Conservation (phyloP, 2,888 invertebrate genomes). For the Ceratothoa steindachneri region DNA sequence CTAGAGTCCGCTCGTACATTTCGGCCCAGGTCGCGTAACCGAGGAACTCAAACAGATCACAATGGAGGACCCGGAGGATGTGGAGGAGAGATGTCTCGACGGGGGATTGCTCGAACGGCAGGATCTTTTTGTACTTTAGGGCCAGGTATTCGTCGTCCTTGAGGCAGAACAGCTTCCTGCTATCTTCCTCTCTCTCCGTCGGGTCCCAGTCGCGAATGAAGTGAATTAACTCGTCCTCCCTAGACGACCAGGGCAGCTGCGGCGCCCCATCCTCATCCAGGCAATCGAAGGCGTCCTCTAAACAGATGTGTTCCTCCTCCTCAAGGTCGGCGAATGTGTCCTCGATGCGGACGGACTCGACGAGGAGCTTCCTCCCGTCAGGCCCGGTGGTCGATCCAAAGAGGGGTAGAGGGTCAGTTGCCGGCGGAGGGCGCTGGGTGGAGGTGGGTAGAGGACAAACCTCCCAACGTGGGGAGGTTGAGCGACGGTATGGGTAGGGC, state of each 20-base stretch:
- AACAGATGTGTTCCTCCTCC: slow-evolving; percentile 26
- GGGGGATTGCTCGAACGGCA: slow-evolving; percentile 23
- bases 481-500: neutral
- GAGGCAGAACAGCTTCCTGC: slow-evolving; percentile 7
- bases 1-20: no score
- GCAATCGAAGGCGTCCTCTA: slow-evolving; percentile 26
- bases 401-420: neutral
- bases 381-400: neutral
- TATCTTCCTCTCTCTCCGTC: slow-evolving; percentile 14
- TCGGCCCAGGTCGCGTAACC: slow-evolving; percentile 19
- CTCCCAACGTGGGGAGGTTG: neutral
- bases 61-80: slow-evolving; percentile 34
- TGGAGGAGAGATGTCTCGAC: slow-evolving; percentile 35
- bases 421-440: neutral
- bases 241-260: neutral
- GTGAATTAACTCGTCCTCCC: slow-evolving; percentile 34
- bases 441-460: neutral
- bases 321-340: slow-evolving; percentile 18
- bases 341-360: slow-evolving; percentile 7
- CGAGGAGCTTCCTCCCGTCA: neutral
- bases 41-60: slow-evolving; percentile 36
- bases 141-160: slow-evolving; percentile 41
- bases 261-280: neutral
- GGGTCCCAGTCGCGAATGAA: slow-evolving; percentile 26
- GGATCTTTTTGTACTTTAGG: slow-evolving; percentile 36